Evolutionary conservation across 2,113 vertebrate genomes (phyloP).

Genomic region (Thryonomys swinderianus): DNA sequence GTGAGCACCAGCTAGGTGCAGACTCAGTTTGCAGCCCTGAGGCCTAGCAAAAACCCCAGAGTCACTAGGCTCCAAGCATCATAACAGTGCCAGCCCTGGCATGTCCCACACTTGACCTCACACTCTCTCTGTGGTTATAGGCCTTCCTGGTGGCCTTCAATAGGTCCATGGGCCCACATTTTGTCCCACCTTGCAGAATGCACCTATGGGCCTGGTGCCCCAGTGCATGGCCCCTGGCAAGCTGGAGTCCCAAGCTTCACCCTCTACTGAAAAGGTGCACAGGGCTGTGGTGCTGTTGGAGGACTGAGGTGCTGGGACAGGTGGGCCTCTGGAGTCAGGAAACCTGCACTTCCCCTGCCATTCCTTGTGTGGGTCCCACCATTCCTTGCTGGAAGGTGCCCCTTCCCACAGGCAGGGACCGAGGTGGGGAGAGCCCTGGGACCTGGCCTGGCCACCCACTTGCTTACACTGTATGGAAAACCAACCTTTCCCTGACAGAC

Average conservation of each 20-base stretch:
- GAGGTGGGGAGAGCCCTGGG: neutral
- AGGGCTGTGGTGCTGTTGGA: neutral
- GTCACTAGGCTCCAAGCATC: neutral
- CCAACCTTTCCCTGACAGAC: neutral
- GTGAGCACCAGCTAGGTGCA: neutral
- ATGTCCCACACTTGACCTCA: neutral
- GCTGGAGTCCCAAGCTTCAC: neutral
- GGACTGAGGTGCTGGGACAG: neutral
- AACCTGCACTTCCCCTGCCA: neutral
- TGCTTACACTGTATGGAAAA: neutral
- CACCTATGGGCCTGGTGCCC: neutral
- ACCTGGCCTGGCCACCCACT: neutral
- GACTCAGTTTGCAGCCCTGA: neutral
- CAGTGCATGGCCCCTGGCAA: neutral
- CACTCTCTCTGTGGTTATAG: neutral
- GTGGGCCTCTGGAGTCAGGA: neutral
- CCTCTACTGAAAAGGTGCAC: too few species aligned
- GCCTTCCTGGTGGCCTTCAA: neutral
- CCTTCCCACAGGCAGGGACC: neutral
- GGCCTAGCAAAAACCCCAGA: neutral
- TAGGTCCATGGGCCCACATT: neutral
- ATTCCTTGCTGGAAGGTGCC: too few species aligned
- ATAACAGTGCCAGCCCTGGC: neutral
- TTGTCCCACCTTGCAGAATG: neutral
- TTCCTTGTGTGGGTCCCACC: neutral